A percentile compares a stretch with the other conserved stretches of the same genome.
phyloP scores from a whole-genome alignment of 2,888 invertebrate genomes.

The Acleris sparsana region DNA sequence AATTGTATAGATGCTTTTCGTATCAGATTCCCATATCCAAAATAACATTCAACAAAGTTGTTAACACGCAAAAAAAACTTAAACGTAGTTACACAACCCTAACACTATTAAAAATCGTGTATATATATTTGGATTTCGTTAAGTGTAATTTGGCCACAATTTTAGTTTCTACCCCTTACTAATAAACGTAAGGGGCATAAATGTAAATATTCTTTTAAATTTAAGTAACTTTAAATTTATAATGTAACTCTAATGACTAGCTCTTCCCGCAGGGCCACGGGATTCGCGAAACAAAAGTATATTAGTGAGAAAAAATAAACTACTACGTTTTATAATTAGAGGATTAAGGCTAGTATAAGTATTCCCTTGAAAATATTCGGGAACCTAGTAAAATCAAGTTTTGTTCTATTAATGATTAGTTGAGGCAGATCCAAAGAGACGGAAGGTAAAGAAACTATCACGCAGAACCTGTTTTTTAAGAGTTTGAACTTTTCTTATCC shows the following conservation, averaged over 20 bases:
- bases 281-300: constrained; percentile 41
- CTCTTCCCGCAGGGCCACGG: constrained; percentile 80
- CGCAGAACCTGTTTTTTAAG: too few species aligned
- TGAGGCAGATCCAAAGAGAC: too few species aligned
- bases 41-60: constrained; percentile 21
- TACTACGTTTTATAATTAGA: constrained; percentile 32
- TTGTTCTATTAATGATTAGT: too few species aligned
- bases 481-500: too few species aligned
- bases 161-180: constrained; percentile 75
- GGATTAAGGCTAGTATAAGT: constrained; percentile 33
- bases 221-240: constrained; percentile 77
- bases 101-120: constrained; percentile 76
- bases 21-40: constrained; percentile 2
- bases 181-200: constrained; percentile 72
- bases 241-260: constrained; percentile 82
- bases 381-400: background rate
- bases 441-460: too few species aligned
- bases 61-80: constrained; percentile 24
- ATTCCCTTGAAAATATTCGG: constrained; percentile 14
- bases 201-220: constrained; percentile 74
- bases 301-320: constrained; percentile 24
- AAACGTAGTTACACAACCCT: constrained; percentile 58
- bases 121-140: constrained; percentile 82
- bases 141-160: constrained; percentile 83
- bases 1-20: constrained; percentile 7